Evolutionary conservation across 2,888 invertebrate species (phyloP).

Genomic region (Blera fallax): DNA sequence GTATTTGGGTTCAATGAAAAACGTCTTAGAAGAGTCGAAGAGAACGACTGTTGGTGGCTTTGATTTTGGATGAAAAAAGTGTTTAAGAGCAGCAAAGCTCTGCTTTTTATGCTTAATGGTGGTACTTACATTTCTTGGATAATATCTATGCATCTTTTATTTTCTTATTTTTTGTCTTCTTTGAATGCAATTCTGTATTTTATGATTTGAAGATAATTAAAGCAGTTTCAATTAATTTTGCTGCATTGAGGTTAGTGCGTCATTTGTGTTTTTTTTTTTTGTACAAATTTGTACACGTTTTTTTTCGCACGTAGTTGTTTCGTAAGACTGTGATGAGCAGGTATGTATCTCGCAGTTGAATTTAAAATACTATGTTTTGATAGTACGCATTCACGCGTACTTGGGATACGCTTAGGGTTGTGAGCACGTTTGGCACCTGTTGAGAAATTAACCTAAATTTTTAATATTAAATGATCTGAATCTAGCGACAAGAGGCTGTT

Average conservation of each 20-base stretch:
- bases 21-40: constrained; percentile 26
- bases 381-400: neutral
- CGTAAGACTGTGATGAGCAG: neutral
- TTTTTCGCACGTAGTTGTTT: constrained; percentile 36
- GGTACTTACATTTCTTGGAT: neutral
- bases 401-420: neutral
- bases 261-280: neutral
- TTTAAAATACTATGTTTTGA: neutral
- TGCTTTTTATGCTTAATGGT: neutral
- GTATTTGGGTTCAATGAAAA: constrained; percentile 18
- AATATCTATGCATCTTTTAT: neutral
- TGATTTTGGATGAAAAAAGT: neutral
- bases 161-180: neutral
- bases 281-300: neutral
- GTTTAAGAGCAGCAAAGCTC: constrained; percentile 47
- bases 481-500: no score
- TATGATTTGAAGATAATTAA: constrained; percentile 21
- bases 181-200: constrained; percentile 4
- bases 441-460: constrained; percentile 5
- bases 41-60: constrained; percentile 17
- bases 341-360: neutral
- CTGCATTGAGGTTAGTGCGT: neutral
- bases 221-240: neutral
- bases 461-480: neutral
- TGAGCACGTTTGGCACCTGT: neutral